Base-by-base conservation (phyloP, 1,140 invertebrate genomes). In the Papilio aristodemus region DNA sequence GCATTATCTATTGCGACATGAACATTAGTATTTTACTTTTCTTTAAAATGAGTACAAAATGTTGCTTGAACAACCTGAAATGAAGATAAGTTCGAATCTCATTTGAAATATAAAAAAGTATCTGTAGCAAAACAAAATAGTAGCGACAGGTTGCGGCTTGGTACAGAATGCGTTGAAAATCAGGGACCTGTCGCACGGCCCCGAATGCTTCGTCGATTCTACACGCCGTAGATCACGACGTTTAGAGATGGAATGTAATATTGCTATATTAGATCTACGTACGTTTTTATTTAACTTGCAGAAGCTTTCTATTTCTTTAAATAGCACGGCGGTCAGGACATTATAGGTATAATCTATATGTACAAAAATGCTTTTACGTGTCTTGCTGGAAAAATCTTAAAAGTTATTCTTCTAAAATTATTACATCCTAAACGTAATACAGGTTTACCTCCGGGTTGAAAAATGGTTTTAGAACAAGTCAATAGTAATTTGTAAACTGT, bases 131-230 rank as follows among this genome's bases (percentile, higher is more conserved):
- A 9, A 73, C 75, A 71, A 71, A 72, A 77, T 78, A 67, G 78
- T 75, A 69, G 71, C 62, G 75, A 80, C 79, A 84, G 77, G 78
- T 83, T 83, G 77, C 57, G 66, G 68, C 76, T 77, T 85, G 79
- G 80, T 85, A 83, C 82, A 86, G 80, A 90, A 91, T 90, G 86
- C 89, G 89, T 90, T 74, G 77, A 86, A 84, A 91, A 91, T 90
- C 80, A 79, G 79, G 68, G 83, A 89, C 86, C 85, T 90, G 86
- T 91, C 87, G 87, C 89, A 91, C 89, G 89, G 83, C 80, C 81
- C 74, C 71, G 68, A 57, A 60, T 72, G 67, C 74, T 75, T 73
- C 67, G 67, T 67, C 75, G 71, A 84, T 84, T 82, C 68, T 75
- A 68, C 67, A 79, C 77, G 76, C 75, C 69, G 72, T 71, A 73